Evolutionary conservation across 2,113 vertebrate genomes (phyloP).

Genomic region (Pomatorhinus ruficollis): DNA sequence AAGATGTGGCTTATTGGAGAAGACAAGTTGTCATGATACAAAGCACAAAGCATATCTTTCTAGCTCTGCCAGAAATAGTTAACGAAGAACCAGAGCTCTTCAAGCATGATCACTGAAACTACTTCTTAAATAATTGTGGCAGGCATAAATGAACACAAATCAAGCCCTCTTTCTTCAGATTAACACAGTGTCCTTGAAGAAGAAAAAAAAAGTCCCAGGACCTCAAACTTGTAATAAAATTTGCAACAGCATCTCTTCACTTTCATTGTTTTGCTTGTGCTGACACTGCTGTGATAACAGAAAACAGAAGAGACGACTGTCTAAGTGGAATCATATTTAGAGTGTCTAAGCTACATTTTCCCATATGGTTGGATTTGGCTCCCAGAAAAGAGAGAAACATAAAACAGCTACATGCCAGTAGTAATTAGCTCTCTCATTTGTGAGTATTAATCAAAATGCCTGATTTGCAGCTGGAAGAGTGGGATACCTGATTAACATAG

Average conservation of each 20-base stretch:
- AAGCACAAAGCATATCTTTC: slow-evolving; percentile 30
- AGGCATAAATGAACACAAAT: slow-evolving; percentile 40
- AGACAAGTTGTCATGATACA: not conserved
- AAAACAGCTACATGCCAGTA: slow-evolving; percentile 38
- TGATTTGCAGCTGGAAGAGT: slow-evolving; percentile 57
- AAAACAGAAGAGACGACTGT: slow-evolving; percentile 19
- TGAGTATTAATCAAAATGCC: slow-evolving; percentile 37
- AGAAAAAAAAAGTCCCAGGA: not conserved
- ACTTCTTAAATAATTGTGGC: slow-evolving; percentile 23
- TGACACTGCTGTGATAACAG: slow-evolving; percentile 43
- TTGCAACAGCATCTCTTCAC: slow-evolving; percentile 36
- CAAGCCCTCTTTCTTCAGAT: slow-evolving; percentile 34
- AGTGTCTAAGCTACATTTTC: slow-evolving; percentile 23
- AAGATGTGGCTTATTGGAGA: slow-evolving; percentile 23
- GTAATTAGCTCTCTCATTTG: slow-evolving; percentile 54
- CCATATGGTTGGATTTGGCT: slow-evolving; percentile 44
- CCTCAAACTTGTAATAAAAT: slow-evolving; percentile 41
- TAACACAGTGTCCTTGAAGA: slow-evolving; percentile 49
- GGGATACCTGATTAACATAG: not conserved
- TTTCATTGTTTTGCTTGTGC: slow-evolving; percentile 60
- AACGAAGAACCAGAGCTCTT: slow-evolving; percentile 24
- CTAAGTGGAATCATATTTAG: slow-evolving; percentile 38
- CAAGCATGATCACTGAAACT: not conserved
- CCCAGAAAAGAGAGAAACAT: slow-evolving; percentile 32
- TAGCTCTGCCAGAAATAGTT: slow-evolving; percentile 38